Base-by-base conservation (phyloP, 2,113 vertebrate genomes). In the Opisthocomus hoazin region DNA sequence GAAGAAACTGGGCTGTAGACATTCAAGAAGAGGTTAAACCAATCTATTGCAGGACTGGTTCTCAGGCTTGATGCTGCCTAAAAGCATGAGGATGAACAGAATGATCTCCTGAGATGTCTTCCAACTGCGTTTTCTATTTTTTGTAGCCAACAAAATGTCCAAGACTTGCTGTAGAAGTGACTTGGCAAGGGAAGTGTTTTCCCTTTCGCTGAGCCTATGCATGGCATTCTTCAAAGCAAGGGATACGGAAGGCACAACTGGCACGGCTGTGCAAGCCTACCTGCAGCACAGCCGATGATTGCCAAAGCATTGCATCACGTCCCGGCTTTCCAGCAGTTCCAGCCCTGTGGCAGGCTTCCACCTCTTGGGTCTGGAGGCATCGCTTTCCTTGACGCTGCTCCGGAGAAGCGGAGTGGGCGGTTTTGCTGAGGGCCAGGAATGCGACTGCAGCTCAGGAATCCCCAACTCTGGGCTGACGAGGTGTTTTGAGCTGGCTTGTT, bases 401-500 rank as follows among this genome's bases (percentile, higher is more conserved):
- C 68, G 2, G 4, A 48, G 88, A 53, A 51, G 27, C 61, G 6
- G 68, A 63, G 64, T 14, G 70, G 89, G 79, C 0, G 19, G 51
- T 43, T 69, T 57, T 0, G 3, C 84, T 69, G 65, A 57, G 39
- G 53, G 63, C 89, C 81, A 30, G 83, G 53, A 86, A 56, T 81
- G 60, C 2, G 34, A 36, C 68, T 69, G 60, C 64, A 57, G 60
- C 68, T 80, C 36, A 53, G 74, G 69, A 19, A 89, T 89, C 27
- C 68, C 56, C 69, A 21, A 0, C 63, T 81, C 50, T 0, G 0
- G 32, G 71, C 60, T 39, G 76, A 5, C 2, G 15, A 85, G 68
- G 24, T 54, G 51, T 73, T 88, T 39, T n/a, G 57, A 68, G 16
- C 61, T 29, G 56, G 15, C 46, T 68, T 32, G 34, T 32, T 54